phyloP scores from a whole-genome alignment of 2,888 invertebrate genomes.

The Mactromeris polynyma region DNA sequence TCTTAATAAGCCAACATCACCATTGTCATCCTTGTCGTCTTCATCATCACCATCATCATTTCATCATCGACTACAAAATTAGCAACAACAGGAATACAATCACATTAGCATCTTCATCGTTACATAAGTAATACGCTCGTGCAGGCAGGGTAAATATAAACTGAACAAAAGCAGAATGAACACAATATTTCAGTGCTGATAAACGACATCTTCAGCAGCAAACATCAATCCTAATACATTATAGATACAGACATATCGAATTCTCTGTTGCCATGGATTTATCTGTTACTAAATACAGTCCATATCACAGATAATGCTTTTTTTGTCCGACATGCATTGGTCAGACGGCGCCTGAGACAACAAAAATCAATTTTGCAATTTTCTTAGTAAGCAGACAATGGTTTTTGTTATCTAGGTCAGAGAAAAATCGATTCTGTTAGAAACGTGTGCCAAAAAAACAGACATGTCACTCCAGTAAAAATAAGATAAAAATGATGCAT shows the following conservation, averaged over 20 bases:
- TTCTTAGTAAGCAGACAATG: constrained; percentile 38
- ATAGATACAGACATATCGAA: constrained; percentile 13
- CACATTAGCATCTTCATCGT: too few relatives aligned
- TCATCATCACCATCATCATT: too few relatives aligned
- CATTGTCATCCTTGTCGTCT: too few relatives aligned
- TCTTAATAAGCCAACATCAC: too few relatives aligned
- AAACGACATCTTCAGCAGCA: not conserved
- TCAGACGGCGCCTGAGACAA: constrained; percentile 25
- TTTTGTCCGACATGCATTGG: constrained; percentile 35
- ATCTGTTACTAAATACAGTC: not conserved
- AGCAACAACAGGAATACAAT: too few relatives aligned
- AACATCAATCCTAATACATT: not conserved
- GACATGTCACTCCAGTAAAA: constrained; percentile 33
- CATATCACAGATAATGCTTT: constrained; percentile 1
- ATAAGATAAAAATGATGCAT: constrained; percentile 13
- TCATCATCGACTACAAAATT: too few relatives aligned
- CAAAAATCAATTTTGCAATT: constrained; percentile 47
- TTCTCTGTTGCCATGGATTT: constrained; percentile 19
- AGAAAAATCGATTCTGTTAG: constrained; percentile 20
- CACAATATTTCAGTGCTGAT: too few relatives aligned
- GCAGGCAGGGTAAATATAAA: too few relatives aligned
- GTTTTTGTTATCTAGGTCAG: constrained; percentile 26
- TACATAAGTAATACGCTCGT: too few relatives aligned
- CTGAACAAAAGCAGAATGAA: too few relatives aligned
- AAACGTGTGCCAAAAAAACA: constrained; percentile 27